These are phyloP conservation scores for Drosophila carrolli DNA, from an alignment of 1,140 invertebrate genomes.

Conservation along the genomic window DNA sequence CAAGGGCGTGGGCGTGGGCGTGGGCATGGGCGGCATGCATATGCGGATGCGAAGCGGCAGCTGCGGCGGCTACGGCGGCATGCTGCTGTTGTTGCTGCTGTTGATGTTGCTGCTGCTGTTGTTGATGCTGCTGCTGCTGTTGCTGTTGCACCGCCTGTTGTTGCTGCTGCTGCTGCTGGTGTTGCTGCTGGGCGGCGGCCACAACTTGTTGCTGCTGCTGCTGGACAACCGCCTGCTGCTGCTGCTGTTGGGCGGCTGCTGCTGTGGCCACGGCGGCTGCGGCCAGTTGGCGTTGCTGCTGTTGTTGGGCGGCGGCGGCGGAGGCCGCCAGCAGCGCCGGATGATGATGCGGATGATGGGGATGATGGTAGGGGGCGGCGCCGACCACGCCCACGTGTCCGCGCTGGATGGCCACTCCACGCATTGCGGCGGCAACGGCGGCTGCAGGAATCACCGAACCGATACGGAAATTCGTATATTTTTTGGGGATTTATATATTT, in stretches of 20 bases:
- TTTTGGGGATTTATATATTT: constrained; percentile 29
- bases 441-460: constrained; percentile 61
- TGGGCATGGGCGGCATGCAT: constrained; percentile 60
- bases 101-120: constrained; percentile 84
- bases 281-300: constrained; percentile 86
- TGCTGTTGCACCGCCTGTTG: constrained; percentile 51
- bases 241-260: constrained; percentile 87
- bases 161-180: constrained; percentile 83
- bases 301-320: constrained; percentile 87
- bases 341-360: constrained; percentile 85
- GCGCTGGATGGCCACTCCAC: constrained; percentile 89
- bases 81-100: constrained; percentile 62
- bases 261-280: constrained; percentile 86
- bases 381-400: constrained; percentile 86
- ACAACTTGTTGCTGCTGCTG: constrained; percentile 82
- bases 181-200: constrained; percentile 87
- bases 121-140: constrained; percentile 64
- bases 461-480: constrained; percentile 34
- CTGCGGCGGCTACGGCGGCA: constrained; percentile 62
- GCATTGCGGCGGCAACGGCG: constrained; percentile 87
- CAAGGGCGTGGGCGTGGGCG: constrained; percentile 65
- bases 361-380: constrained; percentile 86
- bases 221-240: constrained; percentile 86
- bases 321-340: constrained; percentile 87
- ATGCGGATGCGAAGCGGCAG: constrained; percentile 52